Evolutionary conservation across 2,888 invertebrate species (phyloP), one percentile per base, ranked within the genome.

Genomic region (Alloplasta piceator): DNA sequence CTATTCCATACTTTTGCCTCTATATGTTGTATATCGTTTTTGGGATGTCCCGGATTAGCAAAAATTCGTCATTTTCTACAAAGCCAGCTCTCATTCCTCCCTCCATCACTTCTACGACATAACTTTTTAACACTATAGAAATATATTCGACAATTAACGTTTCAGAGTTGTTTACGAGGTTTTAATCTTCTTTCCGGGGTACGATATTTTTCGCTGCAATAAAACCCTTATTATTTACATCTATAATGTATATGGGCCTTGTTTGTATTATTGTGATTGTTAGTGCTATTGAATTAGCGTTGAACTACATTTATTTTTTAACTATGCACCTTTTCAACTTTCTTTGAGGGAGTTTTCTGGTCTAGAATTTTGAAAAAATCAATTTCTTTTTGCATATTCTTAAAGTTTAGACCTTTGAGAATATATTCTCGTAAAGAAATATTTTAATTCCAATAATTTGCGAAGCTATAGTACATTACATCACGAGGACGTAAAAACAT

Each of bases 111-210:
- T 26, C 26, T 26, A 26, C n/a, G 36, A 36, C 41, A 46, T 77
- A 73, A 63, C 80, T 77, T 81, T 81, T 81, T 81, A 81, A 73
- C 77, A 50, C 48, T 26, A 26, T 26, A 14, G 26, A 46, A 58
- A 67, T 67, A 72, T 55, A 46, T 26, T 63, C 63, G n/a, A 55
- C 52, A 68, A 74, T 81, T 77, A 76, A 75, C 70, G 50, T 6
- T 26, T 38, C 26, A 14, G 63, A 39, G 48, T 64, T 48, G 66
- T 70, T 41, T 36, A 14, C 58, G 66, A 66, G 52, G 56, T 74
- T 66, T 55, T 78, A 78, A 81, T 81, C 78, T 26, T 74, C 55
- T 71, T 60, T 70, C 41, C 41, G 46, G 26, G 26, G 26, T 26
- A 26, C 26, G 26, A 26, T 26, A 26, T 26, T 26, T 43, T n/a